Base-by-base conservation (phyloP, 2,113 vertebrate genomes). In the Cinclus cinclus region DNA sequence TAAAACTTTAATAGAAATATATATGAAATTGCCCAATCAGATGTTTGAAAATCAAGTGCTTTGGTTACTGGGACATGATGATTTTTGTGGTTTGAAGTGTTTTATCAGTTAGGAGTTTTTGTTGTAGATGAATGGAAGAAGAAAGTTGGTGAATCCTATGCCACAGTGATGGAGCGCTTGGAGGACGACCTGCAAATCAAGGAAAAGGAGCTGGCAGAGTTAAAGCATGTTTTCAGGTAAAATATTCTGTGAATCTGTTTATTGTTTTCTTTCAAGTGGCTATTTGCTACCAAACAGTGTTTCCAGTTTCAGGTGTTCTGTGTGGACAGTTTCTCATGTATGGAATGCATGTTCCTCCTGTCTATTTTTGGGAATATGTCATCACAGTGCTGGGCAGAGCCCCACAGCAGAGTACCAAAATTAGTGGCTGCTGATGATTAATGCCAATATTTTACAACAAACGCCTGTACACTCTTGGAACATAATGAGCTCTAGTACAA, bases 51-150 rank as follows among this genome's bases (percentile, higher is more conserved):
- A 25, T 41, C 12, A 19, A 74, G 31, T 92, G 46, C 7, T 97
- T 89, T 94, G 75, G 86, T 87, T 90, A 20, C 67, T 50, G 55
- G 33, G 8, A 27, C 11, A 2, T 37, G 5, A 3, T 42, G 18
- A 7, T 74, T 68, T 92, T 31, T 83, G 13, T 15, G 55, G 27
- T 86, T 33, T 52, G 75, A 77, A 79, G 56, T 11, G 47, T 23
- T 84, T 68, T 47, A n/a, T 94, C 49, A 84, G 20, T 62, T 10
- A 3, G 13, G 71, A 44, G 59, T 11, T 86, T 68, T 42, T 92
- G 75, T 94, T 92, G 83, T 58, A 99, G 99, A 99, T 96, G 99
- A 99, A 87, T 99, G 99, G 99, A 99, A 99, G 98, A 99, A 99
- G 98, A 99, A 99, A 90, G 98, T 99, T 69, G 98, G 98, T 25